These are phyloP conservation scores for Chondrilla cf. caribensis DNA, from an alignment of 37 sponge, comb jelly and placozoan genomes.

Conservation along the genomic window DNA sequence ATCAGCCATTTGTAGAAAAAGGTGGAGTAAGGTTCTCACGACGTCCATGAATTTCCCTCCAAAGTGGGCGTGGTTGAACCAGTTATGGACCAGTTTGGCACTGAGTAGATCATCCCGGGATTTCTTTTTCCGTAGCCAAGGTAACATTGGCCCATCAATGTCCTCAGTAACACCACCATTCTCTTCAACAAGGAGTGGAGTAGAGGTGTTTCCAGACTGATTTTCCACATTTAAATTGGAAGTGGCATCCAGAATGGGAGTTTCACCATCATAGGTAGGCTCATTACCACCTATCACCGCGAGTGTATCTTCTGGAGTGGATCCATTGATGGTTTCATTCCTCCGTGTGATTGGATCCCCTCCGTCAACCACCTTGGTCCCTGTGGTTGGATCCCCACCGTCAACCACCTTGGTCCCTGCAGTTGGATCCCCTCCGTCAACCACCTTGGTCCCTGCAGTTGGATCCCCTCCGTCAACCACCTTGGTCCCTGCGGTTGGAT, in stretches of 20 bases:
- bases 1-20: conserved; percentile 1
- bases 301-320: too few relatives aligned
- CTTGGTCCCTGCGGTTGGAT: too few relatives aligned
- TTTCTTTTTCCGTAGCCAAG: background rate
- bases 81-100: background rate
- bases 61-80: background rate
- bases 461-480: too few relatives aligned
- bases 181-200: background rate
- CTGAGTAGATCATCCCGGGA: background rate
- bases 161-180: background rate
- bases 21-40: background rate
- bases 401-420: too few relatives aligned
- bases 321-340: too few relatives aligned
- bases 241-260: background rate
- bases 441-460: too few relatives aligned
- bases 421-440: too few relatives aligned
- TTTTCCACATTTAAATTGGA: too few relatives aligned
- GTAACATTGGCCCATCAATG: background rate
- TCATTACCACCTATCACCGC: too few relatives aligned
- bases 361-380: too few relatives aligned
- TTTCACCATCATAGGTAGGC: background rate
- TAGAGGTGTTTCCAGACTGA: background rate
- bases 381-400: too few relatives aligned
- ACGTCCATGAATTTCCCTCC: background rate
- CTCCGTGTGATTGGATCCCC: too few relatives aligned